Evolutionary conservation across 2,113 vertebrate species (phyloP), one percentile per base, ranked within the genome.

Genomic region (Boleophthalmus pectinirostris): DNA sequence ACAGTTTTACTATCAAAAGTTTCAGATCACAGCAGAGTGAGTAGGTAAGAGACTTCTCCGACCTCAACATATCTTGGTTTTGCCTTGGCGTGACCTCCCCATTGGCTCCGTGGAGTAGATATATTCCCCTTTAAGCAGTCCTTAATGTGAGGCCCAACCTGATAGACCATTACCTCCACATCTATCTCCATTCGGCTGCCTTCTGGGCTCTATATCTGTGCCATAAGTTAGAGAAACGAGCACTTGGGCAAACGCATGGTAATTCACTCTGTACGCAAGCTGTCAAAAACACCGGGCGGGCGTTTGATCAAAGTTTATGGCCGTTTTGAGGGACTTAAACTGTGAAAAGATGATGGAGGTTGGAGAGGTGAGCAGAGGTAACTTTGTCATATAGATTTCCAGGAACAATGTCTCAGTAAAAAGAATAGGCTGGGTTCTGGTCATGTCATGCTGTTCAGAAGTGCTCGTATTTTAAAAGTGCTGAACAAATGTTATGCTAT

Each of bases 101-200:
- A 70, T 38, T 66, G 70, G 69, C 49, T 69, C 23, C 72, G 23
- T 64, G 33, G 53, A 38, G 61, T 64, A 49, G 58, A 81, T 70
- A 67, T 24, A 69, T 65, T 49, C 75, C 76, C 54, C 10, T 70
- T 23, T 64, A 38, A 66, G 74, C 72, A 73, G 53, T 70, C 29
- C 49, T 77, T 78, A 78, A 85, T 78, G 78, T 66, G 73, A 57
- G 77, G 25, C 71, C 73, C 79, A 81, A 85, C 56, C 72, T 64
- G 61, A 74, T 72, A 81, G 70, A 80, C 77, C 83, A 79, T 84
- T 84, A 77, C 70, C 60, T 43, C 76, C 69, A 78, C 81, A 85
- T 87, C 72, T 73, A 75, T 88, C 81, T 84, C 79, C 21, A 79
- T 84, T 82, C 74, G 25, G 8, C 67, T 71, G 64, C 64, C 70